Conservation (phyloP, 2,888 invertebrate genomes). For the Glyphotaelius pellucidus region DNA sequence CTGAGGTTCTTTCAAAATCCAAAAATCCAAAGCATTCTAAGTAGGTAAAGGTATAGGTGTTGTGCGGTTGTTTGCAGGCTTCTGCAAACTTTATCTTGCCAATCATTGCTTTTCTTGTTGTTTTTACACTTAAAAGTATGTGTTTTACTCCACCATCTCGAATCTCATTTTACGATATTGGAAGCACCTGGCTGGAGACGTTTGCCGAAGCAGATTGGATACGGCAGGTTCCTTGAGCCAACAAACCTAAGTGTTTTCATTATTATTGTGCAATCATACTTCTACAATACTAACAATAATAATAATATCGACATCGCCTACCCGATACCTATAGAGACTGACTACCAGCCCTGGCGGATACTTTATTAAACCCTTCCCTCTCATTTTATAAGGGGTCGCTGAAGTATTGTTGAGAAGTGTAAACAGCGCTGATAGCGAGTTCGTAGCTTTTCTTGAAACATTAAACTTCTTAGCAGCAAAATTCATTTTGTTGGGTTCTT, state of each 20-base stretch:
- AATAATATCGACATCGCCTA: conserved; percentile 12
- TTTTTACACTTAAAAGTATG: not conserved
- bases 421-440: not conserved
- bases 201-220: conserved; percentile 46
- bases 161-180: not conserved
- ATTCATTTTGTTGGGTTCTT: not conserved
- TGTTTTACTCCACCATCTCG: not conserved
- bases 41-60: too few relatives aligned
- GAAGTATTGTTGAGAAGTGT: not conserved
- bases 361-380: not conserved
- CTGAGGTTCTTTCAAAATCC: too few relatives aligned
- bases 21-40: too few relatives aligned
- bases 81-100: not conserved
- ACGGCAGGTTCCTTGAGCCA: conserved; percentile 36
- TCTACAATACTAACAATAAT: conserved; percentile 8
- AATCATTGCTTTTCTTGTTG: not conserved
- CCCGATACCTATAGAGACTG: not conserved
- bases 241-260: conserved; percentile 45
- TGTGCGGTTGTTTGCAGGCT: not conserved
- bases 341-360: not conserved
- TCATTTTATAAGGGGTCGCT: not conserved
- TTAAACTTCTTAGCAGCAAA: not conserved
- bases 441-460: not conserved
- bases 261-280: conserved; percentile 21
- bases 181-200: conserved; percentile 22